Conservation (phyloP, 2,113 vertebrate species). For the Megalops atlanticus region DNA sequence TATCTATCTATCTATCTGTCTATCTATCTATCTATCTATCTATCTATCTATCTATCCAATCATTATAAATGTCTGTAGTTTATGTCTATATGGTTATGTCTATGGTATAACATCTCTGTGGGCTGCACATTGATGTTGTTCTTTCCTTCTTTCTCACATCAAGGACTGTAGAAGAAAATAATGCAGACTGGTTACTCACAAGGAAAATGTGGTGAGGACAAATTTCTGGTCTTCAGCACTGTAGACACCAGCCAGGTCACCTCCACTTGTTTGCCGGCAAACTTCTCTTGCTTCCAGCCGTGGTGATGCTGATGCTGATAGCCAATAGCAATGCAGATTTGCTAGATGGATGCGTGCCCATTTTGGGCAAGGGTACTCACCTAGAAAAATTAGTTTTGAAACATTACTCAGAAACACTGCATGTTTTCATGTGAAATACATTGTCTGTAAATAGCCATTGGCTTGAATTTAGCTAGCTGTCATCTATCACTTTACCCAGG, state of each 20-base stretch:
- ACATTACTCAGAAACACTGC: not conserved
- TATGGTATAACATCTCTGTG: not conserved
- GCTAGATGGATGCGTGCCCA: slow-evolving; percentile 55
- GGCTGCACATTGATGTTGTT: not conserved
- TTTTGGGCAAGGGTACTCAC: slow-evolving; percentile 57
- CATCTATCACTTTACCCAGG: not conserved
- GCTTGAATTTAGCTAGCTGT: not conserved
- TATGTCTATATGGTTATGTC: not conserved
- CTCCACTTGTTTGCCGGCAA: slow-evolving; percentile 52
- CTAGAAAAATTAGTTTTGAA: slow-evolving; percentile 38
- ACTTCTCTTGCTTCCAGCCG: slow-evolving; percentile 55
- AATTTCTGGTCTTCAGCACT: slow-evolving; percentile 58
- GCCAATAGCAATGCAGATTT: slow-evolving; percentile 69
- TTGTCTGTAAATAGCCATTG: not conserved
- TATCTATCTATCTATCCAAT: no score
- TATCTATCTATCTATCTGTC: no score
- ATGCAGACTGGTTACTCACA: slow-evolving; percentile 50
- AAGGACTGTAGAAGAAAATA: not conserved
- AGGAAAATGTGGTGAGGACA: slow-evolving; percentile 57
- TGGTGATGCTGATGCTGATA: slow-evolving; percentile 49
- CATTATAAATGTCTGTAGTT: not conserved
- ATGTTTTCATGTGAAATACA: not conserved
- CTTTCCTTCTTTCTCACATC: not conserved
- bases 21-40: no score
- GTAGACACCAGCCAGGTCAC: slow-evolving; percentile 58